A percentile compares a stretch with the other conserved stretches of the same genome.
phyloP scores from a whole-genome alignment of 2,888 invertebrate species.

The Meteorus colon region DNA sequence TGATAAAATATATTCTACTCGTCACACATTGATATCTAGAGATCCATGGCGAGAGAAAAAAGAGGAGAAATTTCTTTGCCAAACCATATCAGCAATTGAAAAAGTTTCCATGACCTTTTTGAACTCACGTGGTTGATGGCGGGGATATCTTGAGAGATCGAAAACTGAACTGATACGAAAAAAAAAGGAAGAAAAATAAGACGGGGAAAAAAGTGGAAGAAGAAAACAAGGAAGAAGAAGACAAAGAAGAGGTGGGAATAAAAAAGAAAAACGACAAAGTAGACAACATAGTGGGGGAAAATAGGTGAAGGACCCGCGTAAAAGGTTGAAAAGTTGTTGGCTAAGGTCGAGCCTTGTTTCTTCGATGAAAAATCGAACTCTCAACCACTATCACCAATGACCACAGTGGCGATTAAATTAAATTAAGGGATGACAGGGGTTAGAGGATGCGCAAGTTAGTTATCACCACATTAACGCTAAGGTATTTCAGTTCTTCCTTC shows the following conservation, averaged over 20 bases:
- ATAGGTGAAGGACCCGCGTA: slow-evolving; percentile 3
- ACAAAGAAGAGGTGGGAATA: slow-evolving; percentile 12
- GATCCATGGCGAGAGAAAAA: neutral
- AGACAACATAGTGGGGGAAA: neutral
- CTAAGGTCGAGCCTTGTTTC: slow-evolving; percentile 12
- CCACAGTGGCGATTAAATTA: slow-evolving; percentile 54
- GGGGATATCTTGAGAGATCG: slow-evolving; percentile 58
- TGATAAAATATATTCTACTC: slow-evolving; percentile 35
- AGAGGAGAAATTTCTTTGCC: slow-evolving; percentile 10
- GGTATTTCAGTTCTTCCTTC: slow-evolving; percentile 6
- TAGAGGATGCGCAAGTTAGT: neutral
- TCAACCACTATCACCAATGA: slow-evolving; percentile 39
- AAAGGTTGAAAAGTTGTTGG: slow-evolving; percentile 20
- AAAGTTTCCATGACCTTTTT: slow-evolving; percentile 59
- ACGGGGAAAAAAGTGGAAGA: slow-evolving; percentile 15
- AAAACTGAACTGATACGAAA: slow-evolving; percentile 48
- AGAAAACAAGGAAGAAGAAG: slow-evolving; percentile 23
- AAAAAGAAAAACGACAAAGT: neutral
- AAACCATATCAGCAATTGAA: slow-evolving; percentile 61
- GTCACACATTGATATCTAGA: slow-evolving; percentile 32
- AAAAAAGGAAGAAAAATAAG: slow-evolving; percentile 32
- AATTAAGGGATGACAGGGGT: slow-evolving; percentile 54
- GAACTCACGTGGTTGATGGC: slow-evolving; percentile 46
- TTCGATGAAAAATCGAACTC: slow-evolving; percentile 46
- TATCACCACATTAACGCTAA: neutral